Base-by-base conservation (phyloP, 1,140 invertebrate genomes). In the Eufriesea mexicana region DNA sequence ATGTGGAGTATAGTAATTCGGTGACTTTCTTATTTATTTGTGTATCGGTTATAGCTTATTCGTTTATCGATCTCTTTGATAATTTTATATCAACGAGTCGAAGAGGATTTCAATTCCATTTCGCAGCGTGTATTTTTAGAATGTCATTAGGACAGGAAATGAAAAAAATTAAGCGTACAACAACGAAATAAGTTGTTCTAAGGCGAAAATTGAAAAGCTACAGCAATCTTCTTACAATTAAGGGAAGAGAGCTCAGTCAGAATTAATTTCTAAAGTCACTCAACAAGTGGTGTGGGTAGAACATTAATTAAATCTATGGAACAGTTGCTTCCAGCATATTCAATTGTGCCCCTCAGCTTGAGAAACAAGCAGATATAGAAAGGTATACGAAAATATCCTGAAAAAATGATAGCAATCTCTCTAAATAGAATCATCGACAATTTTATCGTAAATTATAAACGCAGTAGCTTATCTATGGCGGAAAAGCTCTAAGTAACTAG, bases 221-320 rank as follows among this genome's bases (percentile, higher is more conserved):
- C 59, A 62, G 67, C 77, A 81, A 74, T 57, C 67, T 75, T 18
- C 61, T 18, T 35, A 8, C 71, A 75, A 75, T 75, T 57, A 81
- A 81, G 79, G 14, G 7, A 28, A 66, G 49, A 7, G 16, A 75
- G 57, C 35, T 47, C 10, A 66, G 49, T n/a, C 59, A n/a, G n/a
- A 35, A 66, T 66, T 66, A 75, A 66, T 81, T 42, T 74, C 42
- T 25, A 47, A 66, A 14, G 23, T 72, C 28, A 8, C 25, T 20
- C 20, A 0, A 62, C 1, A 10, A 16, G 6, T n/a, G 45, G 25
- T 9, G 54, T n/a, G 16, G 10, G 35, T 18, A 28, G 9, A 55
- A 47, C 20, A 20, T n/a, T 66, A 59, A 67, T 82, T 59, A 35
- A 82, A 82, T 76, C 45, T 61, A 51, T 45, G 59, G 62, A 75